Evolutionary conservation across 2,888 invertebrate species (phyloP).

Genomic region (Schrankia costaestrigalis): DNA sequence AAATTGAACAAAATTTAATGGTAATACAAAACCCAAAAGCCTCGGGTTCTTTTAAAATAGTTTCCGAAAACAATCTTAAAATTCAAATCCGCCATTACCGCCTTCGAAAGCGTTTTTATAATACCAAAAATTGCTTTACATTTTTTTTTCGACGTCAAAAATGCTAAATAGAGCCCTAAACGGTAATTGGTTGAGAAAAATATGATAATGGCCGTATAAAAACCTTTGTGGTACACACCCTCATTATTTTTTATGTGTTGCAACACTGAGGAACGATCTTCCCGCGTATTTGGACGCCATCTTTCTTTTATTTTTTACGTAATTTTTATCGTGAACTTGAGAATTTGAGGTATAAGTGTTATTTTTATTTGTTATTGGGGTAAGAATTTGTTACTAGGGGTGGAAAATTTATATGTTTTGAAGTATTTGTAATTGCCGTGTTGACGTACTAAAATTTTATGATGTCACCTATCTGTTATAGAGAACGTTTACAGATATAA

Average conservation of each 20-base stretch:
- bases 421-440: no score
- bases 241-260: slow-evolving; percentile 60
- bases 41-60: no score
- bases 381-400: no score
- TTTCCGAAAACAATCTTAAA: slow-evolving; percentile 9
- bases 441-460: no score
- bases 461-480: no score
- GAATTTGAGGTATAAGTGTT: no score
- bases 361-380: no score
- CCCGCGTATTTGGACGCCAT: slow-evolving; percentile 50
- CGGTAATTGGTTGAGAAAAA: slow-evolving; percentile 64
- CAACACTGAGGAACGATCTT: slow-evolving; percentile 44
- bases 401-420: no score
- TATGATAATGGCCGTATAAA: slow-evolving; percentile 71
- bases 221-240: slow-evolving; percentile 57
- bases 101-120: slow-evolving; percentile 32
- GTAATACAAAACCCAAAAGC: no score
- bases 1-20: no score
- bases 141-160: slow-evolving; percentile 45
- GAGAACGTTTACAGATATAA: no score
- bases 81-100: slow-evolving; percentile 25
- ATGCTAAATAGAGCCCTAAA: slow-evolving; percentile 55
- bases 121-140: slow-evolving; percentile 30
- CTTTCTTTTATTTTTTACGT: slow-evolving; percentile 41
- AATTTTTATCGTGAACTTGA: slow-evolving; percentile 22